Evolutionary conservation across 2,888 invertebrate species (phyloP).

Genomic region (Polydrusus pterygomalis): DNA sequence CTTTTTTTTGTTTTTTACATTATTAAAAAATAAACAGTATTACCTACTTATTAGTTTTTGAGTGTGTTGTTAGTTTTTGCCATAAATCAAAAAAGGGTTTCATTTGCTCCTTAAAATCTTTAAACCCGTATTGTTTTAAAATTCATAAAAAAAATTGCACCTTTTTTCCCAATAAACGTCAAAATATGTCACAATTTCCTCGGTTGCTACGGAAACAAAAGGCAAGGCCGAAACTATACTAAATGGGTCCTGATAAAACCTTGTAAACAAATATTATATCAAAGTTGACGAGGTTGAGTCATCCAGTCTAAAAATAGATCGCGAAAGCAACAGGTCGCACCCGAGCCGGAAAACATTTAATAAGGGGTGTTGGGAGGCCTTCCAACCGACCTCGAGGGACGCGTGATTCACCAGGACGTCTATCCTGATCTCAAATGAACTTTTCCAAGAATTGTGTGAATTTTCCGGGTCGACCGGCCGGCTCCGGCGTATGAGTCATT

Average conservation of each 20-base stretch:
- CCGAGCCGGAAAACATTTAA: not conserved
- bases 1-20: no score
- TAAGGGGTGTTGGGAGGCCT: slow-evolving; percentile 1
- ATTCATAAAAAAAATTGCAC: no score
- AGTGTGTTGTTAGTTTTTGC: no score
- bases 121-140: no score
- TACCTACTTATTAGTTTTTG: no score
- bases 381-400: not conserved
- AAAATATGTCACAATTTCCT: no score
- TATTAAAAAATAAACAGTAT: no score
- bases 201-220: no score
- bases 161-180: no score
- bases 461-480: slow-evolving; percentile 20
- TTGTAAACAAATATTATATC: not conserved
- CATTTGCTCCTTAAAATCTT: no score
- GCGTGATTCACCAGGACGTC: slow-evolving; percentile 18
- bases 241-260: not conserved
- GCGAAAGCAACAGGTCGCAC: slow-evolving; percentile 5
- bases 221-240: no score
- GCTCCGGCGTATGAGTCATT: slow-evolving; percentile 12
- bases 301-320: slow-evolving; percentile 22
- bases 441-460: slow-evolving; percentile 21
- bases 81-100: no score
- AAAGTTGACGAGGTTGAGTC: slow-evolving; percentile 2
- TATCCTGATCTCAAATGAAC: slow-evolving; percentile 14